Evolutionary conservation across 2,888 invertebrate genomes (phyloP), one percentile per base, ranked within the genome.

Genomic region (Epirrita christyi): DNA sequence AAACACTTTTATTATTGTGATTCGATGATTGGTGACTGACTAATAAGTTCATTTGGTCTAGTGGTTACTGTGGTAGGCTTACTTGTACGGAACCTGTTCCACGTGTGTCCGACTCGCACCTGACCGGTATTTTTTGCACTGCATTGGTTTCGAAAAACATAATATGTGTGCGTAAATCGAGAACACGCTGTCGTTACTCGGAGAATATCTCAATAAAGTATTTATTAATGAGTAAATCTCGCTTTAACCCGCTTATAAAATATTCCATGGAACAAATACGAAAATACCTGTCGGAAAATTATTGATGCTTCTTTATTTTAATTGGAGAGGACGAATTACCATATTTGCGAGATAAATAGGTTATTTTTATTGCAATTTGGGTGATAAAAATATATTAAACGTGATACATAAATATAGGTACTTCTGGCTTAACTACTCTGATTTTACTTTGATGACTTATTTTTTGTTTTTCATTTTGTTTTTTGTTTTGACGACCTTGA

Each of bases 241-340:
- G 38, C 37, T 51, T 50, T 55, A 55, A 32, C 50, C 43, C 40
- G 13, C 47, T 55, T 55, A 46, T 59, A 55, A 59, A 59, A 51
- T 44, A 51, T 48, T 46, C 21, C 27, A 48, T 11, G 43, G 11
- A 32, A 36, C 42, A 32, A 53, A 59, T 47, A 36, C 38, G 47
- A 51, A 40, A 45, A 47, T 47, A 32, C n/a, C 50, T n/a, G 14
- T 42, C 13, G 40, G 47, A 46, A 55, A 59, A 47, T 51, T 32
- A 59, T 55, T 55, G 55, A 47, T 47, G 47, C 54, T 47, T 54
- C 41, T 59, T 59, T 59, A 54, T 59, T 59, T 58, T 59, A 54
- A 59, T 54, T 59, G 54, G 45, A 58, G 47, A 45, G 48, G 15
- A 44, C 59, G n/a, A 46, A 54, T 50, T 38, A 46, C 34, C 14